phyloP scores from a whole-genome alignment of 2,797 vertebrate genomes.

The Rhincodon typus region DNA sequence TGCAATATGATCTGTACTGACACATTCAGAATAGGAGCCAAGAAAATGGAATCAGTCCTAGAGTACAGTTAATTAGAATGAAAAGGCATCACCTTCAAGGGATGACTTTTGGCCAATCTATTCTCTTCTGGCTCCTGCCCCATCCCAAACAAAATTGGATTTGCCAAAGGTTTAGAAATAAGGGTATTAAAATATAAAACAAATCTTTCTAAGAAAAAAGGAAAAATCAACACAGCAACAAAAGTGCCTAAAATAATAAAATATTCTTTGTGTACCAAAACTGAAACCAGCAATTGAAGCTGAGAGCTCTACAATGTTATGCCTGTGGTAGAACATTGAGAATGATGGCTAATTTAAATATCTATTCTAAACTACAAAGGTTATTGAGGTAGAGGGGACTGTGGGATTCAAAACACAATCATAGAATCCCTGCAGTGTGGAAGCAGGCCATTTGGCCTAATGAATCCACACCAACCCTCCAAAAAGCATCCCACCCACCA shows the following conservation, averaged over 20 bases:
- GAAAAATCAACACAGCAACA: not conserved
- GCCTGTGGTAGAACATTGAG: too few relatives aligned
- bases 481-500: too few relatives aligned
- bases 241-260: not conserved
- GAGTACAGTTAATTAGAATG: not conserved
- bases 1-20: conserved; percentile 27
- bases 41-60: not conserved
- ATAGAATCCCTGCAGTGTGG: too few relatives aligned
- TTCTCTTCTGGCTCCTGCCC: not conserved
- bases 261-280: not conserved
- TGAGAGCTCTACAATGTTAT: not conserved
- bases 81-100: not conserved
- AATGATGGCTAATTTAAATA: not conserved
- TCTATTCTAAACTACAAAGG: not conserved
- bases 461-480: too few relatives aligned
- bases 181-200: not conserved
- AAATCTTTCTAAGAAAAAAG: not conserved
- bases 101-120: not conserved
- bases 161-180: not conserved
- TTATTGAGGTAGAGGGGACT: too few relatives aligned
- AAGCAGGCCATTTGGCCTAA: too few relatives aligned
- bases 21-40: not conserved
- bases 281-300: not conserved
- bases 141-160: not conserved
- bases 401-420: too few relatives aligned